Conservation (phyloP, 30 jellyfish, hydroid and myxozoan species). For the Aurelia aurita region DNA sequence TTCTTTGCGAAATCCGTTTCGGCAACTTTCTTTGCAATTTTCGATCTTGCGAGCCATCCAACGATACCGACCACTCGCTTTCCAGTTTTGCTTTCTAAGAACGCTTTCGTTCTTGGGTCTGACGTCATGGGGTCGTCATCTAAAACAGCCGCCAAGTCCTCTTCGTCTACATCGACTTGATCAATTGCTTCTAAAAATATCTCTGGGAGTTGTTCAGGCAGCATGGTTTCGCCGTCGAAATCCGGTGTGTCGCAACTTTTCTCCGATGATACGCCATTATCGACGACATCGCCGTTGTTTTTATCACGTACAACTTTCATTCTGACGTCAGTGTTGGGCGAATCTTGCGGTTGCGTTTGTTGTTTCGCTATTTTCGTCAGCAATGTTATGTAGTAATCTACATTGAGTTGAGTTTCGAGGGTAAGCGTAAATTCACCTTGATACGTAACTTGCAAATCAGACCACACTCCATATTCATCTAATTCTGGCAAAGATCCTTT, state of each 20-base stretch:
- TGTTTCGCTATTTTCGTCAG: constrained; percentile 83
- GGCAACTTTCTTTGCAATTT: constrained; percentile 93
- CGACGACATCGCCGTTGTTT: constrained; percentile 13
- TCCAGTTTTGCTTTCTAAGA: constrained; percentile 93
- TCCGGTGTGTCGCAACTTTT: constrained; percentile 33
- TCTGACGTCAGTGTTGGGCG: constrained; percentile 49
- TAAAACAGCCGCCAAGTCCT: constrained; percentile 59
- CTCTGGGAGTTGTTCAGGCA: constrained; percentile 88
- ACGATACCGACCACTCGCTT: constrained; percentile 90
- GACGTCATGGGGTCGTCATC: constrained; percentile 85
- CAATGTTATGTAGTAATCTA: constrained; percentile 85
- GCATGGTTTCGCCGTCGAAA: constrained; percentile 66
- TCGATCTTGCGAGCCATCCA: constrained; percentile 98
- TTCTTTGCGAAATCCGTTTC: constrained; percentile 97
- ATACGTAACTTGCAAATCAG: constrained; percentile 94
- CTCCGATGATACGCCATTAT: constrained; percentile 17
- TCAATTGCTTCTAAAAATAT: constrained; percentile 86
- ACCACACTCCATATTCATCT: constrained; percentile 99
- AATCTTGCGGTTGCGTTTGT: constrained; percentile 62
- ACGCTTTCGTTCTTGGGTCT: constrained; percentile 97
- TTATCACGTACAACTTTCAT: constrained; percentile 63
- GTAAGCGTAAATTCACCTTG: constrained; percentile 97
- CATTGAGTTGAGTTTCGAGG: constrained; percentile 95
- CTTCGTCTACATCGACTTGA: constrained; percentile 74
- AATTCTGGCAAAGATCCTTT: constrained; percentile 95